Evolutionary conservation across 2,888 invertebrate species (phyloP).

Genomic region (Branchinecta sandiegonensis): DNA sequence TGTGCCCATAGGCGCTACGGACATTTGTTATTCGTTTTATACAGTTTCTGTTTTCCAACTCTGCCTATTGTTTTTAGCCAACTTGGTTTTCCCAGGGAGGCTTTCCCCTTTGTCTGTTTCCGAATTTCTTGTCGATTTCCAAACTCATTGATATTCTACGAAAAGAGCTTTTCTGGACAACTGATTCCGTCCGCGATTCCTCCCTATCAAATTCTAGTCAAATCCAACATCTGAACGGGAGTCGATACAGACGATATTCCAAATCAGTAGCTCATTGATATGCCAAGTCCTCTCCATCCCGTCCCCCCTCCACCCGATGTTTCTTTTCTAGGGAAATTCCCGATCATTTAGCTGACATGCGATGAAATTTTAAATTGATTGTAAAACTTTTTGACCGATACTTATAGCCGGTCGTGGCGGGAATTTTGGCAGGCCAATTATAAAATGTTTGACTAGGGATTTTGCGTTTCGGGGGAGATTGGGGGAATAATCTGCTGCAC

Average conservation of each 20-base stretch:
- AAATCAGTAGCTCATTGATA: not conserved
- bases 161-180: not conserved
- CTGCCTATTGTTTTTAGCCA: too few relatives aligned
- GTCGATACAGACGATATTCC: not conserved
- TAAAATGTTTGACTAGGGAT: too few relatives aligned
- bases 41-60: too few relatives aligned
- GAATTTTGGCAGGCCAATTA: not conserved
- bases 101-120: not conserved
- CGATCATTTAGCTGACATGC: not conserved
- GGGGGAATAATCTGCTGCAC: too few relatives aligned
- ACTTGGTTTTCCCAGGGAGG: not conserved
- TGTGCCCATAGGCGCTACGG: too few relatives aligned
- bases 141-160: not conserved
- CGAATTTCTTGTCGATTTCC: not conserved
- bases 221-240: not conserved
- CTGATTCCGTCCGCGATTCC: not conserved
- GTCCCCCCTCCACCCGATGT: not conserved
- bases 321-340: not conserved
- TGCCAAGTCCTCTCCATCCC: not conserved
- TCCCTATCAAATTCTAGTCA: conserved; percentile 12
- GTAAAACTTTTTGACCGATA: not conserved
- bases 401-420: not conserved
- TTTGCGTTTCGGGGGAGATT: too few relatives aligned
- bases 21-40: too few relatives aligned
- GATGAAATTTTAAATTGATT: conserved; percentile 14